Evolutionary conservation across 2,797 vertebrate genomes (phyloP), one percentile per base, ranked within the genome.

Genomic region (Centropyge bicolor): DNA sequence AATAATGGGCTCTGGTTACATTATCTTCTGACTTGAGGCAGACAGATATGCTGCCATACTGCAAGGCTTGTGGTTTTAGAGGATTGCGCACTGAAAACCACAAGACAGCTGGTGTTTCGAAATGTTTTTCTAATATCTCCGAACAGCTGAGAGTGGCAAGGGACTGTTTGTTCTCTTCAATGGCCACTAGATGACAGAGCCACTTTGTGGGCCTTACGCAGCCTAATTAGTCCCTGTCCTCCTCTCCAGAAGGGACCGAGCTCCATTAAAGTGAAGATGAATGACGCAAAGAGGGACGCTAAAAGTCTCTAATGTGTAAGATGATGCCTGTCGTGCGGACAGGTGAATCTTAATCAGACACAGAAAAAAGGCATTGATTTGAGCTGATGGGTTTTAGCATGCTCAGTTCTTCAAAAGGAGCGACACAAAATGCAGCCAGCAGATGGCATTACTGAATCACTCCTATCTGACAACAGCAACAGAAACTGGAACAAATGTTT

Each of bases 181-280:
- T 92, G 84, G 89, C 87, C 89, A 80, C 83, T 85, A 91, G 94
- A 95, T 95, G 95, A 96, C 94, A 95, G 95, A 95, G 87, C 91
- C 91, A 95, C 95, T 95, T 95, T 96, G 91, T 91, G 92, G 82
- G 82, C 92, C 84, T 24, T 90, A 89, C 83, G 93, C 89, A 73
- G 86, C 75, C 88, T 95, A 95, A 95, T 96, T 95, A 95, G 91
- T 91, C 92, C 90, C 92, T 89, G 92, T 93, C 85, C 67, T 82
- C 76, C 76, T 87, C 89, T 92, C 80, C 89, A 91, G 87, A 88
- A 88, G 70, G 81, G 72, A 83, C 68, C 11, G 56, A 77, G 84
- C 85, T 84, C 88, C 74, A 87, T 88, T 90, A 89, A 89, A 84
- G 73, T 81, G 86, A 80, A 85, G 83, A 92, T 92, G 85, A 93